A percentile compares a stretch with the other conserved stretches of the same genome.
These are phyloP conservation scores for Eretmochelys imbricata DNA, from an alignment of 2,113 vertebrate genomes.

Conservation along the genomic window DNA sequence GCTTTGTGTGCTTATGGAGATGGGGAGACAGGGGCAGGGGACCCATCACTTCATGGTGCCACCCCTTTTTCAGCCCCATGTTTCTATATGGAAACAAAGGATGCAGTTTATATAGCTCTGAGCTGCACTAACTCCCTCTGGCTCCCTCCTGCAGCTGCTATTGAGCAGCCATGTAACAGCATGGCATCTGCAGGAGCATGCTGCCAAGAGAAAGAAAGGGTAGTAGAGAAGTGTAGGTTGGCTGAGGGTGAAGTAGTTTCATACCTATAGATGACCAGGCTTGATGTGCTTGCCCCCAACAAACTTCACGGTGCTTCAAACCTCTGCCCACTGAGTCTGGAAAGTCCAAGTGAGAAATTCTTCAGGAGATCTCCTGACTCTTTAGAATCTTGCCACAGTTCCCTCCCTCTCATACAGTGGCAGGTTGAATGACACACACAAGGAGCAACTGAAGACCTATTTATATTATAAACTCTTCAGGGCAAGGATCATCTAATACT, in stretches of 20 bases:
- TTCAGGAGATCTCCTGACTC: fast-evolving
- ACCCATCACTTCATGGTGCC: conserved; percentile 23
- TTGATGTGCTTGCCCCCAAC: neutral
- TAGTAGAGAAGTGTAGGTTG: neutral
- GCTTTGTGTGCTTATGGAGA: neutral
- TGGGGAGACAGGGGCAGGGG: conserved; percentile 34
- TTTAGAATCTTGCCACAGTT: neutral
- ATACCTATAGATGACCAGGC: neutral
- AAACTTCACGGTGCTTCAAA: neutral
- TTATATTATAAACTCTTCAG: neutral
- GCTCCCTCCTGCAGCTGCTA: conserved; percentile 35
- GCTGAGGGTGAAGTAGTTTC: neutral
- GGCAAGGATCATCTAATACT: neutral
- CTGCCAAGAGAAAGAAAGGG: neutral
- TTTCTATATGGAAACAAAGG: conserved; percentile 60
- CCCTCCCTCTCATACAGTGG: neutral
- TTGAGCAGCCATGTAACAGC: conserved; percentile 26
- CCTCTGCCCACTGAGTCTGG: neutral
- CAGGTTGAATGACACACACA: neutral
- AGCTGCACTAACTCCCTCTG: conserved; percentile 35
- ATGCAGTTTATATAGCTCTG: conserved; percentile 41
- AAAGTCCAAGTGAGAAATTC: neutral
- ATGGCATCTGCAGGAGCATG: neutral
- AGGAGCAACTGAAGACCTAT: neutral
- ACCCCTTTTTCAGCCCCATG: conserved; percentile 27